These are phyloP conservation scores for Muntiacus muntjak DNA, from an alignment of 2,113 vertebrate genomes.

Conservation along the genomic window DNA sequence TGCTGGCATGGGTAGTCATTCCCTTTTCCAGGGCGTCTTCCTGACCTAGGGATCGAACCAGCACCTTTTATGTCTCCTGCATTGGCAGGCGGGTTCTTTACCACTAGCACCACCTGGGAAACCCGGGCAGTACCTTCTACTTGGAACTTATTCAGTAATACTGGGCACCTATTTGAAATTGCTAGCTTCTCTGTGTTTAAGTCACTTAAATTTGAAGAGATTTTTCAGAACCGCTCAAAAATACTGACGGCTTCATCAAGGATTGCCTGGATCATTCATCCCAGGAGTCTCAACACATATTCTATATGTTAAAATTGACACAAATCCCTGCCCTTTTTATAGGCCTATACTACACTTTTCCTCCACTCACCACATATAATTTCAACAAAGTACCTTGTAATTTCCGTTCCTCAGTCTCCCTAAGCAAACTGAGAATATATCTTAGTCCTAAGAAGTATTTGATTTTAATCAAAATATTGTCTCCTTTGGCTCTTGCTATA, in stretches of 20 bases:
- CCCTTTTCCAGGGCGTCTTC: neutral
- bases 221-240: neutral
- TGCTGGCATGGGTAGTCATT: neutral
- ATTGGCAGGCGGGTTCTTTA: neutral
- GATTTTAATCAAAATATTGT: conserved; percentile 42
- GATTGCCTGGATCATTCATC: conserved; percentile 20
- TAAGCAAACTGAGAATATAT: neutral
- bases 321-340: neutral
- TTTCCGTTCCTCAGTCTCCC: neutral
- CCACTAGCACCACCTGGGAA: neutral
- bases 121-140: neutral
- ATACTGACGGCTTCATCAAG: conserved; percentile 22
- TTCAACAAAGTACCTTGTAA: neutral
- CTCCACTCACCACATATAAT: neutral
- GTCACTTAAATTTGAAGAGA: conserved; percentile 29
- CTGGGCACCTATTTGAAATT: neutral
- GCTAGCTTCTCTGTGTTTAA: conserved; percentile 25
- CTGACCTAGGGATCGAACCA: neutral
- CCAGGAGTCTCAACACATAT: neutral
- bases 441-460: neutral
- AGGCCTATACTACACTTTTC: neutral
- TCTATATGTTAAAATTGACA: neutral
- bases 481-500: neutral
- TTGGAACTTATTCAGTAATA: neutral
- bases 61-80: neutral